Percentiles rank a stretch among this genome's conserved stretches.
phyloP scores from a whole-genome alignment of 2,113 vertebrate genomes.

The Myrmecobius fasciatus region DNA sequence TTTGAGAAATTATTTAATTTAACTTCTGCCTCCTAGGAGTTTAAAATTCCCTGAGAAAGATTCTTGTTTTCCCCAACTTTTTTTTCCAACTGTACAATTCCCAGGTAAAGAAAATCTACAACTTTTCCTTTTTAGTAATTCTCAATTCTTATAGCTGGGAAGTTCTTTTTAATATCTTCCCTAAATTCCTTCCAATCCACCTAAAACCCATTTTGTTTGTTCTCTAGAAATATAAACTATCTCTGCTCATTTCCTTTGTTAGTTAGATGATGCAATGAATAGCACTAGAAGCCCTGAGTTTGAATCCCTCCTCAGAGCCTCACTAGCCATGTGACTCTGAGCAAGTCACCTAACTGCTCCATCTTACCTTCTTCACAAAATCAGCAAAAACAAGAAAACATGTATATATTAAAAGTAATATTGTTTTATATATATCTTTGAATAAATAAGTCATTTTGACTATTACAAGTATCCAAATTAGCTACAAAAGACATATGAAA shows the following conservation, averaged over 20 bases:
- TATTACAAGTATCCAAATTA: not conserved
- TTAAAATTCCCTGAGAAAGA: not conserved
- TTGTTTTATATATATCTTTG: not conserved
- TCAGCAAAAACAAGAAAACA: not conserved
- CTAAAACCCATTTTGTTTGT: constrained; percentile 37
- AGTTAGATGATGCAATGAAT: not conserved
- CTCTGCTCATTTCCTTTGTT: not conserved
- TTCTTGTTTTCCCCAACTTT: not conserved
- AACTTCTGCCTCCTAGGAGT: not conserved
- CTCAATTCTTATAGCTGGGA: not conserved
- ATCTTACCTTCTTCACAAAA: not conserved
- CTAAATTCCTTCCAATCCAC: not conserved
- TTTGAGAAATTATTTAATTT: not conserved
- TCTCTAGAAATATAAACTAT: not conserved
- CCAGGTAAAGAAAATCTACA: no score
- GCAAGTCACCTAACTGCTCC: not conserved
- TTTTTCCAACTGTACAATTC: no score
- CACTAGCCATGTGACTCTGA: not conserved
- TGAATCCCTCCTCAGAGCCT: not conserved
- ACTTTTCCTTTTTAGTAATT: no score
- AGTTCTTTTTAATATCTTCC: not conserved
- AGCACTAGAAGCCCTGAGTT: not conserved
- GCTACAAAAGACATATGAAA: not conserved
- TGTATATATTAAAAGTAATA: not conserved
- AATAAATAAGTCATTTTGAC: not conserved